These are phyloP conservation scores for Thysanoteuthis rhombus DNA, from an alignment of 2,888 invertebrate genomes.

Conservation along the genomic window DNA sequence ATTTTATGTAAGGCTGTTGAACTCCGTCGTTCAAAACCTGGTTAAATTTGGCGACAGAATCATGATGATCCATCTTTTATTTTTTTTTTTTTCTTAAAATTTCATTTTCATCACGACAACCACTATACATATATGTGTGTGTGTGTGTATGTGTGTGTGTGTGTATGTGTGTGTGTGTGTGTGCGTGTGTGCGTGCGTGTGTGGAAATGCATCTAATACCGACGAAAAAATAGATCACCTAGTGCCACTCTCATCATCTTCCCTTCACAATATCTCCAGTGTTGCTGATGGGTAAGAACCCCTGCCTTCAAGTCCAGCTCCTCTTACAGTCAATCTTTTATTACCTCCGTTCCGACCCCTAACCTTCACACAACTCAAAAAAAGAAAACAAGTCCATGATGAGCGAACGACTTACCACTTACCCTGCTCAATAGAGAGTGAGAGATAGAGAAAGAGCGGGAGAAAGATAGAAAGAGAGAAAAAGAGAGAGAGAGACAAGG, in stretches of 20 bases:
- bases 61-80: too few species aligned
- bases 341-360: not conserved
- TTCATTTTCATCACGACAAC: too few species aligned
- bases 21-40: too few species aligned
- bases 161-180: too few species aligned
- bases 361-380: not conserved
- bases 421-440: not conserved
- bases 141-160: too few species aligned
- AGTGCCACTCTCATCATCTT: not conserved
- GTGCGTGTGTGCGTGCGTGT: too few species aligned
- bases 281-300: slow-evolving; percentile 12
- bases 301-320: not conserved
- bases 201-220: not conserved
- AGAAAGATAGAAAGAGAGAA: not conserved
- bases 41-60: too few species aligned
- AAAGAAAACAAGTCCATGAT: not conserved
- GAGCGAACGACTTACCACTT: not conserved
- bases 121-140: not conserved
- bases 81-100: too few species aligned
- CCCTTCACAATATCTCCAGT: not conserved
- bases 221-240: not conserved
- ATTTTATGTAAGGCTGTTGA: too few species aligned
- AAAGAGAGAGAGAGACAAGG: not conserved
- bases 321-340: not conserved
- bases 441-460: not conserved